A percentile compares a stretch with the other conserved stretches of the same genome.
Conservation (phyloP, 2,797 vertebrate species). For the Sorex maritimensis region DNA sequence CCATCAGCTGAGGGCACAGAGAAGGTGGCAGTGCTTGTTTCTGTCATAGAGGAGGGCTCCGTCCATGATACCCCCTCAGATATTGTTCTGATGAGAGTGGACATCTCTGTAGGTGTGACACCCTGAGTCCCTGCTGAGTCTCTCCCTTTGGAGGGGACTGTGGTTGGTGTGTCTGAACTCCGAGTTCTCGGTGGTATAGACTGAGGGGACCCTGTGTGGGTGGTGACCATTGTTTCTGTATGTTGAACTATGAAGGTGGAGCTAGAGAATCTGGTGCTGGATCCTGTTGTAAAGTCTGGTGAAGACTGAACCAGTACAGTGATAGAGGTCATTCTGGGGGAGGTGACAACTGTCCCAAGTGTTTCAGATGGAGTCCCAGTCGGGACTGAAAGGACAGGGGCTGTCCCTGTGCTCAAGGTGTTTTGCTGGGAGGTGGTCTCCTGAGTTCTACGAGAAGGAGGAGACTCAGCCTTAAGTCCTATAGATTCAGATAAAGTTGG, state of each 20-base stretch:
- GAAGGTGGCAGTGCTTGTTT: not conserved
- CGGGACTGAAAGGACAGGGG: too few relatives aligned
- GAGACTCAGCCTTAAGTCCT: not conserved
- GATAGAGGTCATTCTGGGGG: rapidly evolving
- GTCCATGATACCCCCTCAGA: not conserved
- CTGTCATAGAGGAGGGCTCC: not conserved
- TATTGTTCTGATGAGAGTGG: not conserved
- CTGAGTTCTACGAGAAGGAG: not conserved
- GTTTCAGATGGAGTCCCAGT: not conserved
- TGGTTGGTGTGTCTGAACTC: not conserved
- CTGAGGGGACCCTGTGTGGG: rapidly evolving
- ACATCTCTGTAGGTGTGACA: not conserved
- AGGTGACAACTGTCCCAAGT: not conserved
- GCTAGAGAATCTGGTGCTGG: too few relatives aligned
- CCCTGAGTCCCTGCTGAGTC: not conserved
- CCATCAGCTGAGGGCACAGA: rapidly evolving
- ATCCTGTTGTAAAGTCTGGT: rapidly evolving
- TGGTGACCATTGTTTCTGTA: not conserved
- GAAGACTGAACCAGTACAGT: rapidly evolving
- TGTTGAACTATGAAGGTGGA: rapidly evolving
- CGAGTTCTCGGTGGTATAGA: not conserved
- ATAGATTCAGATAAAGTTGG: not conserved
- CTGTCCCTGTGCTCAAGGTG: not conserved
- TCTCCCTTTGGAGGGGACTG: rapidly evolving
- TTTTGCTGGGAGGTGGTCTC: not conserved